Base-by-base conservation (phyloP, 2,888 invertebrate genomes). In the Sinhomidia bicolor region DNA sequence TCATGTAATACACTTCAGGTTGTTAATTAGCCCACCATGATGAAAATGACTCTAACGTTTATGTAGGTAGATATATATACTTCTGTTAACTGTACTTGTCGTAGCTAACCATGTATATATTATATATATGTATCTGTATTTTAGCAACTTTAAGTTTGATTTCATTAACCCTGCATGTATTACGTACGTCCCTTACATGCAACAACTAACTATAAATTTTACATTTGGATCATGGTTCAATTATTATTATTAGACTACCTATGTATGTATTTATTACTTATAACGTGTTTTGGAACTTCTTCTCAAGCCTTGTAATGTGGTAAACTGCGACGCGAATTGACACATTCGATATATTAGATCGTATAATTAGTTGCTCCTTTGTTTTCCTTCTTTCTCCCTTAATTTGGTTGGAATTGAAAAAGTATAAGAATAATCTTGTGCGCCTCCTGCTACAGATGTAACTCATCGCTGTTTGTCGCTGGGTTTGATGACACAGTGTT, bases 401-500 rank as follows among this genome's bases (percentile, higher is more conserved):
- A 76, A 71, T 85, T 51, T 83, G 79, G 74, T 65, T 51, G 65
- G 84, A 79, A 74, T 89, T 86, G 29, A 44, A 82, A 62, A 84
- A 47, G 62, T 36, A 84, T 51, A 68, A 80, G 71, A 51, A 65
- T 17, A 65, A 41, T 14, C 29, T 36, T 68, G 71, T 68, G 60
- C 51, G 32, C 44, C 32, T 44, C 71, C 44, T 85, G 86, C 90
- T 92, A 92, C 87, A 92, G 89, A 83, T 92, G 92, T 44, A 92
- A 89, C 89, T 91, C 92, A 81, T 92, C 92, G 54, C 80, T 89
- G 79, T 89, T 88, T 60, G 89, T 89, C 68, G 90, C 83, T 62
- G 88, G 91, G 51, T 91, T 90, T 62, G 90, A 89, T 65, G 90
- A 85, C 47, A 92, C 88, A 1, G 90, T 91, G 26, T 92, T 93